Evolutionary conservation across 2,797 vertebrate species (phyloP).

Genomic region (Numenius phaeopus): DNA sequence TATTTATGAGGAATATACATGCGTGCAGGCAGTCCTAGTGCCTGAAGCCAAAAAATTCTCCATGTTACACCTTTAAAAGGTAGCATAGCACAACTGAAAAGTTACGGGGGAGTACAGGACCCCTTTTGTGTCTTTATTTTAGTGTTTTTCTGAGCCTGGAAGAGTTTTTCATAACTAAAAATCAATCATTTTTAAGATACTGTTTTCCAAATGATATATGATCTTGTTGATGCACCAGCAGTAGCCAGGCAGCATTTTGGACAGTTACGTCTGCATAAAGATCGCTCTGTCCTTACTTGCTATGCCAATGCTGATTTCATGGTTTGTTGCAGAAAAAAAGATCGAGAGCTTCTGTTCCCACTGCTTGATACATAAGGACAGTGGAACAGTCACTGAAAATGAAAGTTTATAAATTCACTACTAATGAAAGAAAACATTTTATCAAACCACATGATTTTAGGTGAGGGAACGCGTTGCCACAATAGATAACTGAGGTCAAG

Average conservation of each 20-base stretch:
- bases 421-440: constrained; percentile 15
- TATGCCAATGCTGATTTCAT: constrained; percentile 15
- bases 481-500: constrained; percentile 24
- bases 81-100: neutral
- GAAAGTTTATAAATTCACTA: constrained; percentile 2
- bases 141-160: neutral
- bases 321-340: neutral
- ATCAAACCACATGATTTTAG: neutral
- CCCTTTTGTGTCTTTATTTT: neutral
- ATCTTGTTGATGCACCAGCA: neutral
- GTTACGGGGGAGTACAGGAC: rapidly evolving
- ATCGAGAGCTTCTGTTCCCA: neutral
- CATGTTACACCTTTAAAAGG: neutral
- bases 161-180: neutral
- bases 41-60: neutral
- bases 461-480: neutral
- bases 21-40: neutral
- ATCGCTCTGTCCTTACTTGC: neutral
- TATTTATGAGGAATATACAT: neutral
- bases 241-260: neutral
- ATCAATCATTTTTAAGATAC: neutral
- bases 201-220: neutral
- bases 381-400: neutral
- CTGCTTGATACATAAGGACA: neutral
- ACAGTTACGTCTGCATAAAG: neutral